Percentiles rank a stretch among this genome's conserved stretches.
These are phyloP conservation scores for Cryptomyrus ogoouensis DNA, from an alignment of 2,113 vertebrate genomes.

Conservation along the genomic window DNA sequence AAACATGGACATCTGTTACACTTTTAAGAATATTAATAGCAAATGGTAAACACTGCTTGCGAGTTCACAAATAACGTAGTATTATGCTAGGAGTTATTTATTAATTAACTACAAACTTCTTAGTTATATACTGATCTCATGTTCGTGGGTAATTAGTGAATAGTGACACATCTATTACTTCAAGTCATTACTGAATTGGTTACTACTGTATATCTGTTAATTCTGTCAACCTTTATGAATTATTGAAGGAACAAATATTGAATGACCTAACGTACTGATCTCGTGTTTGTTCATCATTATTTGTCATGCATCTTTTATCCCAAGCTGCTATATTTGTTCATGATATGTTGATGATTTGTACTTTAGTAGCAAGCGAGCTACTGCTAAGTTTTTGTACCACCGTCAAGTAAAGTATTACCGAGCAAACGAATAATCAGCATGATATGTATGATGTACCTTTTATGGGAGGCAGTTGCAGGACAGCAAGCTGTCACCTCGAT, in stretches of 20 bases:
- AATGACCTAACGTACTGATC: background rate
- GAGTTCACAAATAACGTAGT: background rate
- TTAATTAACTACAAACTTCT: background rate
- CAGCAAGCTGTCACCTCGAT: background rate
- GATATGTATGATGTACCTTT: background rate
- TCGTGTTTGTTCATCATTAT: background rate
- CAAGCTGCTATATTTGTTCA: background rate
- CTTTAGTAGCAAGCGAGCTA: background rate
- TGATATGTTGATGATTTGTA: background rate
- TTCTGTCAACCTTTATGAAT: background rate
- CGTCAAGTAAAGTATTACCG: background rate
- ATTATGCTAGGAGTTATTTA: background rate
- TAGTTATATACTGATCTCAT: background rate
- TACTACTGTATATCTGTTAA: background rate
- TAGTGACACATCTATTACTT: background rate
- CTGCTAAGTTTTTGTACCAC: background rate
- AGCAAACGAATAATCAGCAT: background rate
- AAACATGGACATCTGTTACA: background rate
- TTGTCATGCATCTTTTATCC: background rate
- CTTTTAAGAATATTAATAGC: background rate
- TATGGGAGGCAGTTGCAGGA: background rate
- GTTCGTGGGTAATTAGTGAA: background rate
- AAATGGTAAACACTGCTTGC: background rate
- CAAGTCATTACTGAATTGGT: background rate
- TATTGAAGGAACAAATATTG: background rate